Percentiles rank a stretch among this genome's conserved stretches.
Conservation (phyloP, 2,113 vertebrate genomes). For the Rhizomys pruinosus region DNA sequence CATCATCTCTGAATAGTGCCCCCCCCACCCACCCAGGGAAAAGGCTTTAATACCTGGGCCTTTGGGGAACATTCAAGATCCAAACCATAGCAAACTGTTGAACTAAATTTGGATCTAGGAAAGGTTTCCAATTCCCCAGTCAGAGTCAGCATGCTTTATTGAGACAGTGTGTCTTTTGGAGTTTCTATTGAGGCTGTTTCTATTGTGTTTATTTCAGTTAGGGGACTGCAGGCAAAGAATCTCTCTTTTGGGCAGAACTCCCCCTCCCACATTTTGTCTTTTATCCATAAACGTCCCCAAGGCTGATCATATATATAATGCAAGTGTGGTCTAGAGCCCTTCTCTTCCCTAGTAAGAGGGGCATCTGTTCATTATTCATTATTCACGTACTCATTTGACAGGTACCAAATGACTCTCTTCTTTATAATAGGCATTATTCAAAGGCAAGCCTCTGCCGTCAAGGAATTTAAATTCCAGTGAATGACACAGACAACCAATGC, state of each 20-base stretch:
- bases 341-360: background rate
- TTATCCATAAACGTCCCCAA: background rate
- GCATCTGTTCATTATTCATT: background rate
- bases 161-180: background rate
- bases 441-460: background rate
- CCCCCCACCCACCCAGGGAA: no score
- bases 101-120: slow-evolving; percentile 22
- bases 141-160: background rate
- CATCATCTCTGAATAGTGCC: no score
- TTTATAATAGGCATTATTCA: background rate
- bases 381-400: background rate
- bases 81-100: background rate
- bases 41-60: background rate
- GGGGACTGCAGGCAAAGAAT: background rate
- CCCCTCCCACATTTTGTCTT: background rate
- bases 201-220: background rate
- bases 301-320: background rate
- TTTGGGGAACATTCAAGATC: background rate
- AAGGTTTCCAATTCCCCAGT: background rate
- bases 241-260: background rate
- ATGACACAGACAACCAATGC: background rate
- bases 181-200: background rate
- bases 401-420: background rate
- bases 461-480: background rate
- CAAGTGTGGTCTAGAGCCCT: background rate